phyloP scores from a whole-genome alignment of 1,140 invertebrate genomes.

The Sinella curviseta region DNA sequence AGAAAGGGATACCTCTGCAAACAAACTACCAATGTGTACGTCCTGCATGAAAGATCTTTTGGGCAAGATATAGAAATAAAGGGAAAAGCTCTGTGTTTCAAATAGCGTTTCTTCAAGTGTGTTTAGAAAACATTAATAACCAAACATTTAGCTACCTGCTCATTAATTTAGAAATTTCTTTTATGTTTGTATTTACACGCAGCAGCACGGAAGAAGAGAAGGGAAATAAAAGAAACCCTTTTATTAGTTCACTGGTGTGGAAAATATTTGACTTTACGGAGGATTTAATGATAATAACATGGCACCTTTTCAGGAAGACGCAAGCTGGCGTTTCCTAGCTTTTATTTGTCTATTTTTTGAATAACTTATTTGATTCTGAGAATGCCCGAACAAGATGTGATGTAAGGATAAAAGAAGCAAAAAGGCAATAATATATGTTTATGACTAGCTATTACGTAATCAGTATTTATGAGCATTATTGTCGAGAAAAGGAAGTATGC shows the following conservation, averaged over 20 bases:
- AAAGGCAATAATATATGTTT: neutral
- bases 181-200: conserved; percentile 5
- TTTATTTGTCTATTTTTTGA: no score
- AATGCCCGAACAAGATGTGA: neutral
- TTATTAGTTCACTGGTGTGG: neutral
- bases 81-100: no score
- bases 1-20: neutral
- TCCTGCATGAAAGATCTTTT: neutral
- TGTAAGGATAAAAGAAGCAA: neutral
- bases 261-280: conserved; percentile 22
- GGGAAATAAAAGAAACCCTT: neutral
- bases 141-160: conserved; percentile 24
- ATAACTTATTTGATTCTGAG: no score
- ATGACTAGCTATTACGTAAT: neutral
- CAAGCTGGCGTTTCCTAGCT: no score
- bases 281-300: conserved; percentile 1
- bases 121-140: conserved; percentile 22
- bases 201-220: neutral
- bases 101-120: no score
- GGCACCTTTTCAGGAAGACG: neutral
- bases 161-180: conserved; percentile 19
- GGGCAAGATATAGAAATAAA: neutral
- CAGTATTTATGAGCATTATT: neutral
- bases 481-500: neutral
- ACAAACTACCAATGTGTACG: no score